A percentile compares a stretch with the other conserved stretches of the same genome.
phyloP scores from a whole-genome alignment of 2,888 invertebrate genomes.

The Drosophila silvestris region DNA sequence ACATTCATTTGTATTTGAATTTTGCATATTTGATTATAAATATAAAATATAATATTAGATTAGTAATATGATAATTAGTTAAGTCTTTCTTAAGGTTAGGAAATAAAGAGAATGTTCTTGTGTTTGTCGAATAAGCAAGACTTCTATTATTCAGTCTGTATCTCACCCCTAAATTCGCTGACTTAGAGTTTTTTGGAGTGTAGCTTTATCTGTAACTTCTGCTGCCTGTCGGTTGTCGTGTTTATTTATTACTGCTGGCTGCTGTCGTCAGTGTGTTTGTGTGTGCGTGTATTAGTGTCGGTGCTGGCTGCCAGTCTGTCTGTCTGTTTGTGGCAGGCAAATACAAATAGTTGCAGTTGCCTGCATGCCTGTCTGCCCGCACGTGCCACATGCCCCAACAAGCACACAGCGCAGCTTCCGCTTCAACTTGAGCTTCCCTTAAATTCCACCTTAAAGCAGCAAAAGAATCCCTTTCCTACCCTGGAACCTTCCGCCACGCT shows the following conservation, averaged over 20 bases:
- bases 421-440: conserved; percentile 15
- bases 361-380: conserved; percentile 26
- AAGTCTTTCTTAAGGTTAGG: background rate
- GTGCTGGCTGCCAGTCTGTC: conserved; percentile 28
- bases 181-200: background rate
- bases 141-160: background rate
- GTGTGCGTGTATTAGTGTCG: conserved; percentile 24
- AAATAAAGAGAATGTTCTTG: background rate
- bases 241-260: conserved; percentile 77
- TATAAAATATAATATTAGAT: background rate
- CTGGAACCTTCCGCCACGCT: conserved; percentile 6
- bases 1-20: background rate
- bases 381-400: conserved; percentile 40
- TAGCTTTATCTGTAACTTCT: conserved; percentile 29
- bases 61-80: background rate
- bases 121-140: background rate
- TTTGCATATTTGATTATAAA: background rate
- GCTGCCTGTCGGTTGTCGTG: conserved; percentile 40
- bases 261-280: conserved; percentile 34
- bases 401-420: conserved; percentile 10
- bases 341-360: conserved; percentile 61
- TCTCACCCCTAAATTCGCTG: background rate
- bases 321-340: conserved; percentile 70
- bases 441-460: conserved; percentile 40
- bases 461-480: background rate